phyloP scores from a whole-genome alignment of 1,140 invertebrate genomes.

The Scaptomyza montana region DNA sequence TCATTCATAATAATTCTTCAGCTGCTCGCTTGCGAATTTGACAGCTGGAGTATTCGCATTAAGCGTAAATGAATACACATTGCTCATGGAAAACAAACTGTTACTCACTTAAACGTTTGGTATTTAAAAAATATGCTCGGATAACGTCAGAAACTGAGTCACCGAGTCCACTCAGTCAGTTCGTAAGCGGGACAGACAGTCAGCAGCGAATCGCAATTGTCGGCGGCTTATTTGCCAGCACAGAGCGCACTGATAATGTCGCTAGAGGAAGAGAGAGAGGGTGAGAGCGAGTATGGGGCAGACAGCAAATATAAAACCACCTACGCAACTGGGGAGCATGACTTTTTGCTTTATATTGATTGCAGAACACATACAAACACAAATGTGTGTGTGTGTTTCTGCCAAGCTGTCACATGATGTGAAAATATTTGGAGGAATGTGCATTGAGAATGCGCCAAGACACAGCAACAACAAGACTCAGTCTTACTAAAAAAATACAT shows the following conservation, averaged over 20 bases:
- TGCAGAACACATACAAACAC: conserved; percentile 23
- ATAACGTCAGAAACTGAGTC: conserved; percentile 35
- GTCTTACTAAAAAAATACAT: too few relatives aligned
- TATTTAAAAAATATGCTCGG: conserved; percentile 14
- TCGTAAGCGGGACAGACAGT: neutral
- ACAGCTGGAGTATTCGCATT: conserved; percentile 28
- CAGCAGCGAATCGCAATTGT: conserved; percentile 39
- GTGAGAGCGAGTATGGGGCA: neutral
- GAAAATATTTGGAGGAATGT: conserved; percentile 50
- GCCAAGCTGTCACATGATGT: conserved; percentile 48
- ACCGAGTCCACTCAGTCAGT: conserved; percentile 2
- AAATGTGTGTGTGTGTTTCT: neutral
- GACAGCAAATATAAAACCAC: conserved; percentile 25
- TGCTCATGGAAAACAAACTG: conserved; percentile 13
- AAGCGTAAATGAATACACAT: conserved; percentile 28
- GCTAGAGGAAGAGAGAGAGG: neutral
- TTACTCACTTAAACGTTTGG: conserved; percentile 29
- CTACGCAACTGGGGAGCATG: conserved; percentile 34
- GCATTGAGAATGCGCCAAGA: conserved; percentile 41
- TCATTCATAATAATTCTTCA: conserved; percentile 46
- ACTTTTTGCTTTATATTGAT: conserved; percentile 44
- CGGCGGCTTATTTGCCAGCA: conserved; percentile 27
- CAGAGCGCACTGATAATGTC: conserved; percentile 6
- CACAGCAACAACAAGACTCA: neutral
- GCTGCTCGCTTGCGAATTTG: conserved; percentile 6